phyloP scores from a whole-genome alignment of 2,113 vertebrate species.

The Gracilinanus agilis region DNA sequence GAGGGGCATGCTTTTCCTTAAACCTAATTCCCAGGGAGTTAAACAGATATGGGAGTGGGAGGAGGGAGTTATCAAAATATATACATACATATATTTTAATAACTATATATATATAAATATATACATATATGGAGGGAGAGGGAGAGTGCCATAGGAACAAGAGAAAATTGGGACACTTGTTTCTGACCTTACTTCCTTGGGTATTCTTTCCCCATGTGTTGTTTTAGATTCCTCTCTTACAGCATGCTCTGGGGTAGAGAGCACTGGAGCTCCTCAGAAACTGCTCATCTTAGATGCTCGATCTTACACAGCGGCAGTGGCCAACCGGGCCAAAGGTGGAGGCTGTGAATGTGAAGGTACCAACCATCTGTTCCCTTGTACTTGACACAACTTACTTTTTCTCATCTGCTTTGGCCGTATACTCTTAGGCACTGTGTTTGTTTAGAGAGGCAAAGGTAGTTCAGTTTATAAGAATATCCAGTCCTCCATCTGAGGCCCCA shows the following conservation, averaged over 20 bases:
- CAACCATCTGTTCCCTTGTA: rapidly evolving
- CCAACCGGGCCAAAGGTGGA: constrained; percentile 98
- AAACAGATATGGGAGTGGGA: constrained; percentile 10
- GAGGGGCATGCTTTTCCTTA: not conserved
- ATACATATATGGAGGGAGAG: constrained; percentile 11
- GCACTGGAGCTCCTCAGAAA: constrained; percentile 91
- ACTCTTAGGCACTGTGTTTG: constrained; percentile 13
- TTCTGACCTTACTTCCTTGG: rapidly evolving
- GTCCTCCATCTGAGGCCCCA: constrained; percentile 2
- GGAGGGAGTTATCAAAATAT: not conserved
- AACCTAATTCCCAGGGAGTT: constrained; percentile 12
- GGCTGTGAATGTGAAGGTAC: constrained; percentile 99
- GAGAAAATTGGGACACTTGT: not conserved
- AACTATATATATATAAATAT: too few relatives aligned
- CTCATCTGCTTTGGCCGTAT: constrained; percentile 15
- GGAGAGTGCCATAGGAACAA: not conserved
- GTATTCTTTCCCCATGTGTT: constrained; percentile 29
- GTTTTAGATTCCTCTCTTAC: constrained; percentile 94
- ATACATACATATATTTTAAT: too few relatives aligned
- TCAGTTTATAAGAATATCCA: constrained; percentile 21
- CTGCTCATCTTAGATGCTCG: constrained; percentile 97
- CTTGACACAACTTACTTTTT: not conserved
- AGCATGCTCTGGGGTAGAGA: constrained; percentile 89
- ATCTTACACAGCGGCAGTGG: constrained; percentile 97
- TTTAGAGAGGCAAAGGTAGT: constrained; percentile 2